Conservation (phyloP, 2,888 invertebrate species). For the Agapostemon virescens region DNA sequence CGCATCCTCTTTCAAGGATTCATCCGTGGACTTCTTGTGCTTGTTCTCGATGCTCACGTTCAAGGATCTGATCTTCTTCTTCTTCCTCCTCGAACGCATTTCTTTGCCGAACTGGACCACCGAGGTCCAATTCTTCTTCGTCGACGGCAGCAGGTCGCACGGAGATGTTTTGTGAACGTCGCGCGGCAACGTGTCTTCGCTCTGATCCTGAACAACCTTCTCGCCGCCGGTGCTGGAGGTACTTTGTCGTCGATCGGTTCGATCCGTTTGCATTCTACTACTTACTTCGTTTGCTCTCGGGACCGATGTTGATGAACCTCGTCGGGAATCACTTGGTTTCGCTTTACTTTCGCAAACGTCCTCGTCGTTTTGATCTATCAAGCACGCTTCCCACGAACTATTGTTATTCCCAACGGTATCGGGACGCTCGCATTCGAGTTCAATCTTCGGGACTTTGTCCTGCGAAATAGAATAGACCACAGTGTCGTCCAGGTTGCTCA, state of each 20-base stretch:
- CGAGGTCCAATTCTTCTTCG: slow-evolving; percentile 65
- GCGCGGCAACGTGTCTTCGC: background rate
- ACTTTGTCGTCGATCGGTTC: background rate
- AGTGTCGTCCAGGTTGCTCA: background rate
- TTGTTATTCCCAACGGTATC: background rate
- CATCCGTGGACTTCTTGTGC: background rate
- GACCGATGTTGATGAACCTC: background rate
- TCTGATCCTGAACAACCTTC: background rate
- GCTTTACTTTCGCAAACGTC: background rate
- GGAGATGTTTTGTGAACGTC: slow-evolving; percentile 21
- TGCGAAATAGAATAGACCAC: background rate
- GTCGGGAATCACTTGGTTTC: background rate
- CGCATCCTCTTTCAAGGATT: background rate
- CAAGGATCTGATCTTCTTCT: slow-evolving; percentile 66
- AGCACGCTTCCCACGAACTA: background rate
- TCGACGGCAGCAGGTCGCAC: slow-evolving; percentile 30
- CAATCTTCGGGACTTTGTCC: background rate
- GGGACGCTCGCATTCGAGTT: background rate
- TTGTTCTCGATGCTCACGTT: slow-evolving; percentile 66
- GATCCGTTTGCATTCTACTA: background rate
- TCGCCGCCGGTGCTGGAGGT: background rate
- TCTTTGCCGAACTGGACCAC: slow-evolving; percentile 70
- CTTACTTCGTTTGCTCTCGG: background rate
- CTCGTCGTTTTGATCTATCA: background rate
- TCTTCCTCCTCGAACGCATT: slow-evolving; percentile 64